Evolutionary conservation across 2,888 invertebrate genomes (phyloP).

Genomic region (Lysandra coridon): DNA sequence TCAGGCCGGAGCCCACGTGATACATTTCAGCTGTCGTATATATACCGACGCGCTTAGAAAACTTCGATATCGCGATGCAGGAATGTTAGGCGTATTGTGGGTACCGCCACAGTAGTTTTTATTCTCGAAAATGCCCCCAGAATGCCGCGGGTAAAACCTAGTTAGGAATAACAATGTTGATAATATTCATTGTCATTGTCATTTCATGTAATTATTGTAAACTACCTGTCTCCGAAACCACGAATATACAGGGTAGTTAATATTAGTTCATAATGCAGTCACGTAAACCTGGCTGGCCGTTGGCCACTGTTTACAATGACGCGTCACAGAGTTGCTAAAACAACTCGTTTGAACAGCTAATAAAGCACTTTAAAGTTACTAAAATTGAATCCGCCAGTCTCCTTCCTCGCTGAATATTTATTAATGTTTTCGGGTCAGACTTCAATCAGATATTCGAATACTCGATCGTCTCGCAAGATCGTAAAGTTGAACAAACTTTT

Average conservation of each 20-base stretch:
- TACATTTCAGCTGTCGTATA: no score
- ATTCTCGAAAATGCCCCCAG: no score
- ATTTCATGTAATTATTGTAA: not conserved
- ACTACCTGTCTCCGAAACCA: not conserved
- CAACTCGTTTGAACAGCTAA: constrained; percentile 31
- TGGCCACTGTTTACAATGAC: constrained; percentile 24
- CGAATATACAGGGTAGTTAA: not conserved
- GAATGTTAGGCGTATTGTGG: no score
- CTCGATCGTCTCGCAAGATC: not conserved
- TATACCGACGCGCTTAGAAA: no score
- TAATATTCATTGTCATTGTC: no score
- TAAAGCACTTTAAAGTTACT: constrained; percentile 32
- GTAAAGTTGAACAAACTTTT: constrained; percentile 12
- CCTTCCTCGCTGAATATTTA: constrained; percentile 33
- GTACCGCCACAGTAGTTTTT: no score
- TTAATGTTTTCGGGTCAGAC: constrained; percentile 30
- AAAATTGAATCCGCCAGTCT: constrained; percentile 27
- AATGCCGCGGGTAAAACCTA: no score
- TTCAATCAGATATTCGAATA: constrained; percentile 22
- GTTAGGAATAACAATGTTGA: no score
- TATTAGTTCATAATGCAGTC: constrained; percentile 11
- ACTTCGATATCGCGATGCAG: no score
- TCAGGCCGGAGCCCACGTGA: no score
- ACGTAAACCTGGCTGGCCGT: not conserved
- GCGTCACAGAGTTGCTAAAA: constrained; percentile 10